phyloP scores from a whole-genome alignment of 2,113 vertebrate genomes.

The Salvelinus alpinus region DNA sequence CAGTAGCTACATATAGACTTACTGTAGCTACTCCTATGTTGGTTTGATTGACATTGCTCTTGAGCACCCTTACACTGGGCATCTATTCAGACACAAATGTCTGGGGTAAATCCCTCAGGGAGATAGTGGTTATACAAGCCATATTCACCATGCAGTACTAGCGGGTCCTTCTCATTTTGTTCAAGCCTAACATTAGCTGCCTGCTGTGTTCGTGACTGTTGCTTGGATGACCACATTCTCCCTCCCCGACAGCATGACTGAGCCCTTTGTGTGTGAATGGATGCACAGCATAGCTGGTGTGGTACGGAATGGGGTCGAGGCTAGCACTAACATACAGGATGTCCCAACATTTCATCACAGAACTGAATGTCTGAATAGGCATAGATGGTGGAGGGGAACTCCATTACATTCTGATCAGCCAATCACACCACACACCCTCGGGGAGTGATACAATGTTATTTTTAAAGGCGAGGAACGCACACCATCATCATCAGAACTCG shows the following conservation, averaged over 20 bases:
- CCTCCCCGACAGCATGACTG: not conserved
- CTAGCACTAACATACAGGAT: not conserved
- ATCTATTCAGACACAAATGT: too few relatives aligned
- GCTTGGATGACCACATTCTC: not conserved
- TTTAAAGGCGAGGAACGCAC: slow-evolving; percentile 38
- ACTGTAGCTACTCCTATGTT: too few relatives aligned
- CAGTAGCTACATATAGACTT: too few relatives aligned
- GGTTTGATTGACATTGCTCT: too few relatives aligned
- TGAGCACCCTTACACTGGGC: too few relatives aligned
- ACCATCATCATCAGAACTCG: not conserved
- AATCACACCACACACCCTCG: slow-evolving; percentile 22
- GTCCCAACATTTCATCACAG: not conserved
- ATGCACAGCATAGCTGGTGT: not conserved
- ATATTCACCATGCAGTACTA: too few relatives aligned
- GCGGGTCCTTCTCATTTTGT: too few relatives aligned
- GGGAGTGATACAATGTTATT: slow-evolving; percentile 58
- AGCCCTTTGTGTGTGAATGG: not conserved
- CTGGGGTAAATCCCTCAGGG: too few relatives aligned
- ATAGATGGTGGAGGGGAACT: slow-evolving; percentile 27
- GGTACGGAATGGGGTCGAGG: not conserved
- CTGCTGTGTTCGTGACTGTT: not conserved
- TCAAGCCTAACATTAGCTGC: not conserved
- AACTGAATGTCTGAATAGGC: slow-evolving; percentile 35
- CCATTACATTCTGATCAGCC: slow-evolving; percentile 47
- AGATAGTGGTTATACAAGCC: too few relatives aligned